Base-by-base conservation (phyloP, 2,797 vertebrate genomes). In the Caiman crocodilus region DNA sequence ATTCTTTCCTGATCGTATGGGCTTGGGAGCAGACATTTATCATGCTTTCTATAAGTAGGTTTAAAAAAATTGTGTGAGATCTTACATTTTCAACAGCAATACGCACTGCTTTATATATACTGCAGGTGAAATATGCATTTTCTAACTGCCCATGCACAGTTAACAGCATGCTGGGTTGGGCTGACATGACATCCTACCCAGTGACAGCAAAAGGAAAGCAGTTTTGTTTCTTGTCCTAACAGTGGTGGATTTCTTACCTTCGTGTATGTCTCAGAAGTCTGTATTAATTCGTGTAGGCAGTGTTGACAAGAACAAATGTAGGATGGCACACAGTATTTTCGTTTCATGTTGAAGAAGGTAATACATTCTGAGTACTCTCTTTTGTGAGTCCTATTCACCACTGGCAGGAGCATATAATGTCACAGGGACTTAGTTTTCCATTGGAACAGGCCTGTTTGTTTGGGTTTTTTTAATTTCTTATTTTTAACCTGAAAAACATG, bases 331-430 rank as follows among this genome's bases (percentile, higher is more conserved):
- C 30, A 79, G 1, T 12, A 13, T 64, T 89, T 59, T 50, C 81
- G 58, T 56, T 7, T 4, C 2, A 1, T 5, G 21, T 25, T 82
- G 60, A 63, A 69, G 25, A 65, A 42, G 28, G 20, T 2, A 61
- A 17, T 23, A 50, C 2, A 1, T 16, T 8, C 42, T 7, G n/a
- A 84, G 14, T 20, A 20, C 26, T 77, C 18, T 57, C n/a, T 77
- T 42, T 63, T 32, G 81, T 42, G 14, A 85, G 28, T 0, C 12
- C 14, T 1, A 0, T 35, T 85, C 3, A 1, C 42, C 61, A 16
- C 25, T 5, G 15, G 14, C 15, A 56, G 32, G 15, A 67, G 73
- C 23, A 28, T 30, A 56, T 14, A 50, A 78, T 79, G 35, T 50
- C 60, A 17, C 18, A 16, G 12, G 14, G 58, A 69, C 14, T 21